Conservation (phyloP, 1,140 invertebrate genomes). For the Drosophila melanica region DNA sequence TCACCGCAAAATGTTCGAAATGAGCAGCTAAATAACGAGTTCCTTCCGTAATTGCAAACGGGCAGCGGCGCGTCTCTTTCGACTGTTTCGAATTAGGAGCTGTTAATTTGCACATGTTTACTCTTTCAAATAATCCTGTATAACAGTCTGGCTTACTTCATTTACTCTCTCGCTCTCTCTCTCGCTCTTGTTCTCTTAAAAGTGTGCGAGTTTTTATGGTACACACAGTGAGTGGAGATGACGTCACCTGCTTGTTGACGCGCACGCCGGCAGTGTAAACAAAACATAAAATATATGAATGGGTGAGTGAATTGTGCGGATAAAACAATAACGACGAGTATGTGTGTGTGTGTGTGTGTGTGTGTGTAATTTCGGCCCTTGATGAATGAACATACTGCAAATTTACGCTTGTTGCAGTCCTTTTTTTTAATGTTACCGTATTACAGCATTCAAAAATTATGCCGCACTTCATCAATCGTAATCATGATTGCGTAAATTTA, state of each 20-base stretch:
- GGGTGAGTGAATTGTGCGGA: constrained; percentile 56
- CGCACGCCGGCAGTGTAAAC: constrained; percentile 75
- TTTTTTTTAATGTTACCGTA: background rate
- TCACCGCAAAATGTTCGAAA: constrained; percentile 73
- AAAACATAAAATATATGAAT: constrained; percentile 77
- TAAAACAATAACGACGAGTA: constrained; percentile 11
- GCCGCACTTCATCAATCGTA: too few species aligned
- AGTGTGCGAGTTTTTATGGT: constrained; percentile 37
- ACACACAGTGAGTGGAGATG: constrained; percentile 26
- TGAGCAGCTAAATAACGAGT: constrained; percentile 77
- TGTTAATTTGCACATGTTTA: constrained; percentile 18
- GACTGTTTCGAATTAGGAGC: constrained; percentile 5
- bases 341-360: background rate
- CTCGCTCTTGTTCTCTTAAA: constrained; percentile 47
- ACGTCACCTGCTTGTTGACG: constrained; percentile 51
- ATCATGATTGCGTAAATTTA: too few species aligned
- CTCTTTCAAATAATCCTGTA: constrained; percentile 29
- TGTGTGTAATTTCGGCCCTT: constrained; percentile 24
- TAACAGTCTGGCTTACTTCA: constrained; percentile 17
- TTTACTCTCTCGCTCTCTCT: background rate
- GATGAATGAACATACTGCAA: constrained; percentile 62
- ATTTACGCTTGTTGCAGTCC: background rate
- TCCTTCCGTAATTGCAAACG: constrained; percentile 73
- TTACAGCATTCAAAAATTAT: too few species aligned
- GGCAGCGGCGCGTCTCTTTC: constrained; percentile 5